Conservation (phyloP, 2,888 invertebrate genomes). For the Coleophora deauratella region DNA sequence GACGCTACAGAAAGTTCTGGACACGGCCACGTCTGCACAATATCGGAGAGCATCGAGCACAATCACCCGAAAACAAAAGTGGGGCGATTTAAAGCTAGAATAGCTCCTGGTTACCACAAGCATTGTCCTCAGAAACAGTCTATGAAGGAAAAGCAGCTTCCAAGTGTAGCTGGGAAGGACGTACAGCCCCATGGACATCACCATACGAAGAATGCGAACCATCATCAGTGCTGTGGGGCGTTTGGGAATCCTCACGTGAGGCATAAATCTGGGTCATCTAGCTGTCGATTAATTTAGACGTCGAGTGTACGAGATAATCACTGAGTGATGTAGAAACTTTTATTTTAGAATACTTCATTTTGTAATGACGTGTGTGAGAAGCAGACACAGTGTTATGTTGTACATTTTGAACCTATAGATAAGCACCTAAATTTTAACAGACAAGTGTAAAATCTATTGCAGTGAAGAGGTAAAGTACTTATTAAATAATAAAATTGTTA, state of each 20-base stretch:
- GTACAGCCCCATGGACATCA: slow-evolving; percentile 59
- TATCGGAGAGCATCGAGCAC: slow-evolving; percentile 33
- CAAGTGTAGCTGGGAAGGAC: slow-evolving; percentile 17
- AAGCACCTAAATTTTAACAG: no score
- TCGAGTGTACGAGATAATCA: no score
- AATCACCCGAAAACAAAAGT: slow-evolving; percentile 46
- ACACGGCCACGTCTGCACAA: slow-evolving; percentile 31
- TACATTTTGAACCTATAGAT: no score
- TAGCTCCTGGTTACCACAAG: slow-evolving; percentile 55
- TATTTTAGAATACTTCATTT: no score
- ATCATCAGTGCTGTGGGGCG: slow-evolving; percentile 68
- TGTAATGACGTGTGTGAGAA: no score
- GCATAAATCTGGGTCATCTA: slow-evolving; percentile 56
- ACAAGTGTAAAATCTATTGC: no score
- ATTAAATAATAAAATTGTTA: no score
- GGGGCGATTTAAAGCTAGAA: slow-evolving; percentile 49
- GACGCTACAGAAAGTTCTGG: slow-evolving; percentile 41
- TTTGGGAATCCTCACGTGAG: slow-evolving; percentile 65
- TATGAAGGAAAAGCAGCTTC: slow-evolving; percentile 30
- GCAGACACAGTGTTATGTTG: no score
- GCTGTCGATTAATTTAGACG: slow-evolving; percentile 32
- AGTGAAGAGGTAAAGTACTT: no score
- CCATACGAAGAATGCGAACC: slow-evolving; percentile 60
- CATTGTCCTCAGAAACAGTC: slow-evolving; percentile 37
- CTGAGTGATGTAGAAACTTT: no score